Evolutionary conservation across 2,113 vertebrate species (phyloP).

Genomic region (Ursus arctos): DNA sequence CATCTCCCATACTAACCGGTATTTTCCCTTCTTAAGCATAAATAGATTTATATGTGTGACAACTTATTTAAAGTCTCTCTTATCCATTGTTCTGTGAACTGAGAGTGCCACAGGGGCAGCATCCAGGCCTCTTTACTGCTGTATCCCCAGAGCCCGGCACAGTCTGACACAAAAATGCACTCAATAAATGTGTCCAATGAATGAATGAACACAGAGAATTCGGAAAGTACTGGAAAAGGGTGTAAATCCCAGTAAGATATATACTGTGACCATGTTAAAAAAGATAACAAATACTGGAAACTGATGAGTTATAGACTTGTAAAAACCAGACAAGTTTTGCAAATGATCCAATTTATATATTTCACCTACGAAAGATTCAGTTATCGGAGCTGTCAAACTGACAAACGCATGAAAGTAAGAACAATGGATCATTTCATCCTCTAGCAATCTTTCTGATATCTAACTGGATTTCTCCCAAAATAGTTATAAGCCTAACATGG

Average conservation of each 20-base stretch:
- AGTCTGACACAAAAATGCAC: background rate
- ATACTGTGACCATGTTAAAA: background rate
- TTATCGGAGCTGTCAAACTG: background rate
- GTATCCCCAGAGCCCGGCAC: background rate
- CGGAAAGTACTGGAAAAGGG: background rate
- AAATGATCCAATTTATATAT: constrained; percentile 11
- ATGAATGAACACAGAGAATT: background rate
- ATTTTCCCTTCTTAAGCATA: background rate
- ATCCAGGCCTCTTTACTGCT: background rate
- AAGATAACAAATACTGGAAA: background rate
- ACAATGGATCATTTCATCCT: constrained; percentile 8
- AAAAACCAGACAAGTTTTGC: background rate
- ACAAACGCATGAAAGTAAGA: background rate
- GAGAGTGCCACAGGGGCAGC: background rate
- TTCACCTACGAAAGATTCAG: background rate
- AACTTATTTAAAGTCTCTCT: background rate
- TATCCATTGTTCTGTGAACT: background rate
- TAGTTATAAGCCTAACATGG: background rate
- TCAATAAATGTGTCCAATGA: background rate
- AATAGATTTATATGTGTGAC: background rate
- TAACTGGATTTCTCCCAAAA: background rate
- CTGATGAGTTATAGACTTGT: background rate
- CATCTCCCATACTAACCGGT: background rate
- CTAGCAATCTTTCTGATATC: background rate
- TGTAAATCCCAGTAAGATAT: background rate